Evolutionary conservation across 2,113 vertebrate species (phyloP).

Genomic region (Oenanthe melanoleuca): DNA sequence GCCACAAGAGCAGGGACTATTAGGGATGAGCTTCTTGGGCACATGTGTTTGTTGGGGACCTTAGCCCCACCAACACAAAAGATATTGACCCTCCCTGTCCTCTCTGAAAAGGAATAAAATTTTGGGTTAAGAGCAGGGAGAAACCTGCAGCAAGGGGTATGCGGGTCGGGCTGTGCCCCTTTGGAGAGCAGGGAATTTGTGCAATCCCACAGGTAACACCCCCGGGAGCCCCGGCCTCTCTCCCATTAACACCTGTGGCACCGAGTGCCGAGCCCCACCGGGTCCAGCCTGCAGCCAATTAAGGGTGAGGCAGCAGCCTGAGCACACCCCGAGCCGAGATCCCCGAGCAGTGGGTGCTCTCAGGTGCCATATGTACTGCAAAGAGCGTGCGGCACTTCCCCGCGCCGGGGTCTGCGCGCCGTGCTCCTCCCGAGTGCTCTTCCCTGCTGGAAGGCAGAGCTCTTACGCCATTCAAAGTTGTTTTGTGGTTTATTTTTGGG

Average conservation of each 20-base stretch:
- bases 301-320: constrained; percentile 38
- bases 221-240: not conserved
- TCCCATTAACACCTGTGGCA: not conserved
- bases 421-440: constrained; percentile 15
- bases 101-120: not conserved
- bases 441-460: constrained; percentile 47
- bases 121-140: not conserved
- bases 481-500: constrained; percentile 53
- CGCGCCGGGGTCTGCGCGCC: not conserved
- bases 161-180: not conserved
- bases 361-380: constrained; percentile 67
- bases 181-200: not conserved
- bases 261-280: not conserved
- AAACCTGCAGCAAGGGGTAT: not conserved
- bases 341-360: constrained; percentile 44
- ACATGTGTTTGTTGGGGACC: not conserved
- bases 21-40: not conserved
- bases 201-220: not conserved
- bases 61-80: not conserved
- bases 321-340: not conserved
- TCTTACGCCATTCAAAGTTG: constrained; percentile 48
- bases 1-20: rapidly evolving
- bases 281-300: not conserved
- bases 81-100: not conserved
- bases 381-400: constrained; percentile 24